These are phyloP conservation scores for Entomyzon cyanotis DNA, from an alignment of 2,113 vertebrate genomes.

Conservation along the genomic window DNA sequence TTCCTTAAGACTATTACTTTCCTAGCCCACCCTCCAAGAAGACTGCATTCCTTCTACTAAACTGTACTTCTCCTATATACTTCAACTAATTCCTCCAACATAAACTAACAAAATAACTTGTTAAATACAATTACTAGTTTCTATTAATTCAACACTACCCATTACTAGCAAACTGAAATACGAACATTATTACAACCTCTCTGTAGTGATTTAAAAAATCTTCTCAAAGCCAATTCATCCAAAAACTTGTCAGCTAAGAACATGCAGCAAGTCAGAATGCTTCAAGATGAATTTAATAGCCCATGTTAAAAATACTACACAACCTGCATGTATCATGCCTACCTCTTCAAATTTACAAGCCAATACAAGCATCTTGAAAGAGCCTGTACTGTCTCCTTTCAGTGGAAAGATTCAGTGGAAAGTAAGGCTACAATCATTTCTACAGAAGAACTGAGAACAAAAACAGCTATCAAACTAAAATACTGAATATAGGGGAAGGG, in stretches of 20 bases:
- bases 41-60: background rate
- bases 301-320: background rate
- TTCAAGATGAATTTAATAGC: background rate
- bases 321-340: background rate
- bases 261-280: background rate
- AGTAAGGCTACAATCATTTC: background rate
- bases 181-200: accelerated
- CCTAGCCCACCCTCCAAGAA: background rate
- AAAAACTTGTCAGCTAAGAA: background rate
- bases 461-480: background rate
- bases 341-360: background rate
- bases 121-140: background rate
- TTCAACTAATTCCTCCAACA: background rate
- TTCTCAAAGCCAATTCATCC: background rate
- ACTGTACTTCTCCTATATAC: background rate
- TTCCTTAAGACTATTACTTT: background rate
- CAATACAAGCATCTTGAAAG: background rate
- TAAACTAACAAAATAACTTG: background rate
- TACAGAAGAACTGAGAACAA: background rate
- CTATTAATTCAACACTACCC: background rate
- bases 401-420: background rate
- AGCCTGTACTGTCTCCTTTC: background rate
- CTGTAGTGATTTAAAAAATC: accelerated
- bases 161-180: background rate
- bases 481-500: background rate